Percentiles rank a stretch among this genome's conserved stretches.
phyloP scores from a whole-genome alignment of 1,140 invertebrate genomes.

The Ceratoteleas bidentatus region DNA sequence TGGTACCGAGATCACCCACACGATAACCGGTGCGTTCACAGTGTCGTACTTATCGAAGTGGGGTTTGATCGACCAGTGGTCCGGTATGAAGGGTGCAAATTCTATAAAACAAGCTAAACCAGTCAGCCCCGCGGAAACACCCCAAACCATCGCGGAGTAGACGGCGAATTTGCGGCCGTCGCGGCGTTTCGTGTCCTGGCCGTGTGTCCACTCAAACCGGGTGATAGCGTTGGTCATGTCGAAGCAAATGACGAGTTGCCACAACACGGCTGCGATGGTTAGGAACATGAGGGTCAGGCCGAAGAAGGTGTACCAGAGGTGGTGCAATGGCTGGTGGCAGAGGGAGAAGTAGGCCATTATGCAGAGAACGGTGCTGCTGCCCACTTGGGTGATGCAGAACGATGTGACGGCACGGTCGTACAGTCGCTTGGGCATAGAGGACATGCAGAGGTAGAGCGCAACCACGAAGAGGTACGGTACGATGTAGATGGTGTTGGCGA shows the following conservation, averaged over 20 bases:
- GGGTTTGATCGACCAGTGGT: slow-evolving; percentile 65
- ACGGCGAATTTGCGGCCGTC: too few relatives aligned
- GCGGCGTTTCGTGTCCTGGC: too few relatives aligned
- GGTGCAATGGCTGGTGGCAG: slow-evolving; percentile 57
- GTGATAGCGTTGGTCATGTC: slow-evolving; percentile 74
- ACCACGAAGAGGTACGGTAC: slow-evolving; percentile 68
- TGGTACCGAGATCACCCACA: slow-evolving; percentile 66
- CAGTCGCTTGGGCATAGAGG: slow-evolving; percentile 54
- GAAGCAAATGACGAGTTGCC: slow-evolving; percentile 72
- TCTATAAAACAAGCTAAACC: slow-evolving; percentile 63
- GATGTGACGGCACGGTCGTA: slow-evolving; percentile 69
- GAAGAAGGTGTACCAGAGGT: slow-evolving; percentile 10
- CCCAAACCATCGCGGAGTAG: slow-evolving; percentile 64
- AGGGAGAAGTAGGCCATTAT: slow-evolving; percentile 60
- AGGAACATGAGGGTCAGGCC: slow-evolving; percentile 72
- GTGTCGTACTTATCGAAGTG: slow-evolving; percentile 68
- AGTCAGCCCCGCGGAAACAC: slow-evolving; percentile 54
- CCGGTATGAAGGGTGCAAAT: slow-evolving; percentile 65
- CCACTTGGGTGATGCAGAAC: slow-evolving; percentile 64
- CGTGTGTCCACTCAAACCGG: too few relatives aligned
- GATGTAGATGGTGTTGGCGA: slow-evolving; percentile 71
- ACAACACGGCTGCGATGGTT: slow-evolving; percentile 63
- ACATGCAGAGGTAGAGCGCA: slow-evolving; percentile 65
- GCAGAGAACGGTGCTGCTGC: slow-evolving; percentile 58
- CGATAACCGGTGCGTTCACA: slow-evolving; percentile 60